Evolutionary conservation across 1,140 invertebrate genomes (phyloP).

Genomic region (Oscheius sp.): DNA sequence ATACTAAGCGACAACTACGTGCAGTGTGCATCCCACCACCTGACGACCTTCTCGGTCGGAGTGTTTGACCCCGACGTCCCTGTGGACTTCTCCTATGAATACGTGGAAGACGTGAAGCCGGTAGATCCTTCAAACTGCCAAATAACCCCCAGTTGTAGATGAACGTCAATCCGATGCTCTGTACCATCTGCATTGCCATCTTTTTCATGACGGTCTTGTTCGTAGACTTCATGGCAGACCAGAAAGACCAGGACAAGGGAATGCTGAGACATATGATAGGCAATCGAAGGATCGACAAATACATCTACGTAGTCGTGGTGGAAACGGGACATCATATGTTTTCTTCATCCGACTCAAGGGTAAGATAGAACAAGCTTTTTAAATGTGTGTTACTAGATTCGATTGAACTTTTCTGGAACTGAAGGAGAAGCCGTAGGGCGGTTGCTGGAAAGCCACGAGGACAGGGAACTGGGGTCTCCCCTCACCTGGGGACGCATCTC

Average conservation of each 20-base stretch:
- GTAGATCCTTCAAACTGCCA: background rate
- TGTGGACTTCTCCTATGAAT: conserved; percentile 31
- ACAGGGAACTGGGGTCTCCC: conserved; percentile 54
- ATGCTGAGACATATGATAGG: conserved; percentile 62
- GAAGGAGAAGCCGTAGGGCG: conserved; percentile 65
- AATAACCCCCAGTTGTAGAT: too few relatives aligned
- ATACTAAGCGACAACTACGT: conserved; percentile 23
- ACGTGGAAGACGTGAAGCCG: conserved; percentile 9
- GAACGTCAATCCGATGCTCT: too few relatives aligned
- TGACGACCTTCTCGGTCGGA: conserved; percentile 39
- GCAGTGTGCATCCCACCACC: conserved; percentile 21
- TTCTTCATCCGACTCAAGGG: conserved; percentile 66
- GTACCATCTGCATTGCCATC: background rate
- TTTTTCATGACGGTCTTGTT: conserved; percentile 1
- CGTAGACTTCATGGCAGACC: background rate
- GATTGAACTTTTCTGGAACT: conserved; percentile 65
- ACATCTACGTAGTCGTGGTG: conserved; percentile 67
- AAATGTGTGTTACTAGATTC: conserved; percentile 59
- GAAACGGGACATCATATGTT: conserved; percentile 64
- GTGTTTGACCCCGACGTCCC: conserved; percentile 32
- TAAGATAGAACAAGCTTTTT: conserved; percentile 39
- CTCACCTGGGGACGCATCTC: conserved; percentile 64
- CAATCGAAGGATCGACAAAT: conserved; percentile 65
- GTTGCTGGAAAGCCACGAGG: conserved; percentile 52
- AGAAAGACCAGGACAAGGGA: conserved; percentile 5